Evolutionary conservation across 2,797 vertebrate species (phyloP).

Genomic region (Ctenosaura bakeri): DNA sequence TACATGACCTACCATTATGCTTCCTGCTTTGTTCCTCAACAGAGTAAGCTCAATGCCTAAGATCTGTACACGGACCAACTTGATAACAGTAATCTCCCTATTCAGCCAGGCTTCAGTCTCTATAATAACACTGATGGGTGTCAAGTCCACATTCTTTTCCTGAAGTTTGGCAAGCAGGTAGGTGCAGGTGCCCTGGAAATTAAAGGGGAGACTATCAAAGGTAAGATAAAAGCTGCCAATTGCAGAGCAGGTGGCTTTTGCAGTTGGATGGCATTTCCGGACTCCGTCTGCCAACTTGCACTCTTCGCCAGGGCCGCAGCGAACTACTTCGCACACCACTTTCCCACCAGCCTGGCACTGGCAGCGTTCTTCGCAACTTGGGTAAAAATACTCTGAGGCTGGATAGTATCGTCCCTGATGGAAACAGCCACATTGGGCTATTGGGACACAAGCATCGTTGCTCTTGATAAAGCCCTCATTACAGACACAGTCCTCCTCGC

Average conservation of each 20-base stretch:
- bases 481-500: slow-evolving; percentile 81
- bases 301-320: slow-evolving; percentile 76
- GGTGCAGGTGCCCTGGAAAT: slow-evolving; percentile 80
- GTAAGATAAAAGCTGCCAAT: slow-evolving; percentile 80
- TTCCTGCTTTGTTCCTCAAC: slow-evolving; percentile 28
- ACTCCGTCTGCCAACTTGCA: slow-evolving; percentile 67
- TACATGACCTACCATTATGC: slow-evolving; percentile 60
- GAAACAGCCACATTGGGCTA: slow-evolving; percentile 79
- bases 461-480: slow-evolving; percentile 75
- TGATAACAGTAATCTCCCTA: slow-evolving; percentile 56
- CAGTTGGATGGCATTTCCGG: slow-evolving; percentile 72
- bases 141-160: slow-evolving; percentile 22
- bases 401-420: slow-evolving; percentile 71
- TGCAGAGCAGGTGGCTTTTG: slow-evolving; percentile 68
- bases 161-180: slow-evolving; percentile 69
- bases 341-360: slow-evolving; percentile 59
- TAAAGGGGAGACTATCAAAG: slow-evolving; percentile 76
- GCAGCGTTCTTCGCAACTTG: slow-evolving; percentile 71
- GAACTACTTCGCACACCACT: slow-evolving; percentile 56
- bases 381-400: slow-evolving; percentile 59
- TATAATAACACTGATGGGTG: slow-evolving; percentile 53
- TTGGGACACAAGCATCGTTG: slow-evolving; percentile 70
- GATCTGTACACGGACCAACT: slow-evolving; percentile 55
- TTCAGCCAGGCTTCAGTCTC: slow-evolving; percentile 69
- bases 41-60: slow-evolving; percentile 59